Evolutionary conservation across 2,113 vertebrate species (phyloP).

Genomic region (Mus musculus): GRCm39 chr17:50358001-50358500

Average conservation of each 20-base stretch:
- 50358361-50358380: background rate
- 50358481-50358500: background rate
- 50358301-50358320: background rate
- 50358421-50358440: background rate
- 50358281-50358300: background rate
- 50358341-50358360: background rate
- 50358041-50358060: background rate
- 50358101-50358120: conserved; percentile 60
- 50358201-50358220: background rate
- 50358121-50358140: conserved; percentile 52
- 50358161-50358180: conserved; percentile 54
- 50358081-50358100: background rate
- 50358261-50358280: background rate
- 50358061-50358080: conserved; percentile 31
- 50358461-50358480: rapidly evolving
- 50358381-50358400: no score
- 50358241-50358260: background rate
- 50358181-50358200: background rate
- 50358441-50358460: background rate
- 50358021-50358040: background rate
- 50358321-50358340: rapidly evolving
- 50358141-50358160: conserved; percentile 63
- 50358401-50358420: background rate
- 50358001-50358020: background rate
- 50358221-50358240: background rate